These are phyloP conservation scores for Hippasteria phrygiana DNA, from an alignment of 53 echinoderm and acorn worm genomes.

Conservation along the genomic window DNA sequence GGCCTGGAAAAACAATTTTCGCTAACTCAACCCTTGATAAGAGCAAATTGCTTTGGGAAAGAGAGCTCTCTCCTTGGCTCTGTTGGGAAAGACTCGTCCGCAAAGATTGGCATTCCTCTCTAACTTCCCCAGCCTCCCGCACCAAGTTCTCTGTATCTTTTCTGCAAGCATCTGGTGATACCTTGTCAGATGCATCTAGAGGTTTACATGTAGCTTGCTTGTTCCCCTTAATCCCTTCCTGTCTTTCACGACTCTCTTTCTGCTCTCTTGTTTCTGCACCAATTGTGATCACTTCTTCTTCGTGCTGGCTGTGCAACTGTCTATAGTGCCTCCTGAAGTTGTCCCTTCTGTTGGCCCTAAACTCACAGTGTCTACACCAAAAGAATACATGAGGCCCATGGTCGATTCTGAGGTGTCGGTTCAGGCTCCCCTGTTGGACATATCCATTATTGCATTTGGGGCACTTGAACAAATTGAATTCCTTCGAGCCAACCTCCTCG, in stretches of 20 bases:
- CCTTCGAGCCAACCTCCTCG: not conserved
- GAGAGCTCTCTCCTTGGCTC: not conserved
- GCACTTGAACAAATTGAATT: not conserved
- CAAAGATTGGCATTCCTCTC: not conserved
- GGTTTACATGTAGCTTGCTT: not conserved
- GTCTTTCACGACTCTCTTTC: constrained; percentile 10
- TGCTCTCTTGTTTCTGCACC: not conserved
- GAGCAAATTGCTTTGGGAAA: not conserved
- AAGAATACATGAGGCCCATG: constrained; percentile 15
- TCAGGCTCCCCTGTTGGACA: constrained; percentile 15
- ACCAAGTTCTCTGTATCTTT: not conserved
- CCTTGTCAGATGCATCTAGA: not conserved
- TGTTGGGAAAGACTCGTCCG: not conserved
- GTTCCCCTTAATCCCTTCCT: not conserved
- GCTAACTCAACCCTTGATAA: not conserved
- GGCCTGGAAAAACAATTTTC: not conserved
- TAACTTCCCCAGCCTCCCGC: not conserved
- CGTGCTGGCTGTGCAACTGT: not conserved
- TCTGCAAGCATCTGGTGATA: not conserved
- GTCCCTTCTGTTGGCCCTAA: constrained; percentile 28
- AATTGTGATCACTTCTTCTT: constrained; percentile 19
- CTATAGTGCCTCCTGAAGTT: constrained; percentile 35
- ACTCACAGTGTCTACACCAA: constrained; percentile 45
- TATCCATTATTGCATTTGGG: constrained; percentile 29
- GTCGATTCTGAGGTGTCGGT: constrained; percentile 29